phyloP scores from a whole-genome alignment of 2,797 vertebrate genomes.

The Fratercula arctica region DNA sequence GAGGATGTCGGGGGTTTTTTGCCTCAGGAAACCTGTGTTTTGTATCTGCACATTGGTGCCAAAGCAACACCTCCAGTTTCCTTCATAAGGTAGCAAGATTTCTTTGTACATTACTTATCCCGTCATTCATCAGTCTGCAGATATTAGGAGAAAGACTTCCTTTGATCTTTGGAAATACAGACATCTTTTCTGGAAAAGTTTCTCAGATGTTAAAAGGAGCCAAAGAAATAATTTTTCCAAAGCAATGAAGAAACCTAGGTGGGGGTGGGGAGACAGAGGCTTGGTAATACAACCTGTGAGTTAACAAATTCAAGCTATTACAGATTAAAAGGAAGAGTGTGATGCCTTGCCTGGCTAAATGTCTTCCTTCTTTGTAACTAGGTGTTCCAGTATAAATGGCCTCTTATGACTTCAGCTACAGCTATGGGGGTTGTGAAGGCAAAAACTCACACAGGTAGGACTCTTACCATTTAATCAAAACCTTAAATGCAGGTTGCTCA shows the following conservation, averaged over 20 bases:
- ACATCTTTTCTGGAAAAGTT: not conserved
- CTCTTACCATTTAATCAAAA: not conserved
- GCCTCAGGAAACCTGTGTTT: not conserved
- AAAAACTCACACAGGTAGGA: not conserved
- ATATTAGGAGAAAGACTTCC: not conserved
- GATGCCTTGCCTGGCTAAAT: not conserved
- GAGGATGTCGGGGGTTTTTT: not conserved
- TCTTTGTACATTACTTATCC: conserved; percentile 1
- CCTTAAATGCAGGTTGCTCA: not conserved
- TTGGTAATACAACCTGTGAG: not conserved
- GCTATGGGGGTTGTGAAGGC: not conserved
- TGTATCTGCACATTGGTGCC: not conserved
- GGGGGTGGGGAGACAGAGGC: not conserved
- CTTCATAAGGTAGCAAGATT: not conserved
- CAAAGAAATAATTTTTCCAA: not conserved
- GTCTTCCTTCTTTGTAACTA: not conserved
- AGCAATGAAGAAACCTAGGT: not conserved
- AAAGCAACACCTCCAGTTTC: not conserved
- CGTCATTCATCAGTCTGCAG: not conserved
- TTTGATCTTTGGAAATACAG: conserved; percentile 24
- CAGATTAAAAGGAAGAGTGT: not conserved
- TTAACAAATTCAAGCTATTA: not conserved
- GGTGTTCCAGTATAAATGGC: not conserved
- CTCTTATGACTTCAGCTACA: not conserved
- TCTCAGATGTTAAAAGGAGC: not conserved